Evolutionary conservation across 1,140 invertebrate species (phyloP), one percentile per base, ranked within the genome.

Genomic region (Trypoxylus dichotomus): DNA sequence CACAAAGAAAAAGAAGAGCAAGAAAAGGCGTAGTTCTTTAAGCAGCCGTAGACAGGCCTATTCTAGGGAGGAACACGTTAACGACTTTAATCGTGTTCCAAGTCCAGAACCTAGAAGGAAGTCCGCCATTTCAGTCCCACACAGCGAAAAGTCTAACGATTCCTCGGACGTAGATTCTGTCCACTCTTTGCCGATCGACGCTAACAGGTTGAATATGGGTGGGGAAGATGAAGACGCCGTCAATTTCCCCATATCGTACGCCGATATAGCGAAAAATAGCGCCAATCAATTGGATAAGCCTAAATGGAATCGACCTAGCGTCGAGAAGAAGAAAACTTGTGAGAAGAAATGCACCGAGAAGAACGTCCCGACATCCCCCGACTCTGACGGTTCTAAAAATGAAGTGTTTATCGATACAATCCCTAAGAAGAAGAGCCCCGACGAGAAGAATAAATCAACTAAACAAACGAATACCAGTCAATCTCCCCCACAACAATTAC

Each of bases 71-170:
- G 25, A 76, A 77, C 76, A 77, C 24, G 32, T 75, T 76, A 43
- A 74, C 19, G 79, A 79, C 27, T 78, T 78, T 29, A 79, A 78
- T 29, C 58, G 80, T 7, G 77, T 77, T 6, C 80, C 79, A 15
- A 83, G 80, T 21, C 82, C 81, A 10, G 80, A 83, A 76, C 76
- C 79, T 19, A 63, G 87, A 27, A 84, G 89, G 42, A 90, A 90
- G 81, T 88, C 88, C 10, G 89, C 90, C 1, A 89, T 89, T 75
- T 91, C 90, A 10, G 88, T 91, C 83, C 90, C 91, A n/a, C 90
- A 90, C 76, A 91, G 90, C 75, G 93, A 94, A 78, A 93, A 93
- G 85, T 92, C 91, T n/a, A 92, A 92, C 84, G 92, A 92, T 81
- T 92, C 91, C 79, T 90, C 91, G 81, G 93, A 94, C 82, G 86